Conservation (phyloP, 2,113 vertebrate genomes). For the human region DNA sequence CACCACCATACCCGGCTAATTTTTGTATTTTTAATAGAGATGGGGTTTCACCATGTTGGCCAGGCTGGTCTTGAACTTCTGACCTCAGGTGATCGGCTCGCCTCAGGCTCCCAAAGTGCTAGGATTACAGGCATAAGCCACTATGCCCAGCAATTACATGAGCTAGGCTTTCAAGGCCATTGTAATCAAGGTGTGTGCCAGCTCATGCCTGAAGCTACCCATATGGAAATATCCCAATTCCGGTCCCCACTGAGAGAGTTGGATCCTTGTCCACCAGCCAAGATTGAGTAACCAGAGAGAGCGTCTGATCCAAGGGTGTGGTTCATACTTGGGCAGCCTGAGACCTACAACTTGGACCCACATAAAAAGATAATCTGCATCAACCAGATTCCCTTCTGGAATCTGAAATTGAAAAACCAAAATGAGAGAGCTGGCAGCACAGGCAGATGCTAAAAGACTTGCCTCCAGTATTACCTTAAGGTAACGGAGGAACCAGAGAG, state of each 20-base stretch:
- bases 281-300: not conserved
- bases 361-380: not conserved
- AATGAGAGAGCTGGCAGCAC: not conserved
- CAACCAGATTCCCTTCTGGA: not conserved
- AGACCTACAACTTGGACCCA: not conserved
- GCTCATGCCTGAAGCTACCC: not conserved
- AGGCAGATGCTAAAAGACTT: not conserved
- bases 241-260: not conserved
- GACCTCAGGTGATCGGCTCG: no score
- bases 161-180: not conserved
- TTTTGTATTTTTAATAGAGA: no score
- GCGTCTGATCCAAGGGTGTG: not conserved
- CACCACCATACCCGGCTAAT: no score
- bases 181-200: not conserved
- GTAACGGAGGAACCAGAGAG: not conserved
- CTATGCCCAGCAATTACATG: no score
- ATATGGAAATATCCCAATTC: not conserved
- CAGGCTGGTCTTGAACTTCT: no score
- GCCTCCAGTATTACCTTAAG: not conserved
- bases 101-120: no score
- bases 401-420: not conserved
- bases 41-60: no score
- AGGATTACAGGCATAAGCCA: no score
- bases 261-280: not conserved
- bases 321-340: not conserved